phyloP scores from a whole-genome alignment of 2,797 vertebrate species.

The Streptopelia turtur region DNA sequence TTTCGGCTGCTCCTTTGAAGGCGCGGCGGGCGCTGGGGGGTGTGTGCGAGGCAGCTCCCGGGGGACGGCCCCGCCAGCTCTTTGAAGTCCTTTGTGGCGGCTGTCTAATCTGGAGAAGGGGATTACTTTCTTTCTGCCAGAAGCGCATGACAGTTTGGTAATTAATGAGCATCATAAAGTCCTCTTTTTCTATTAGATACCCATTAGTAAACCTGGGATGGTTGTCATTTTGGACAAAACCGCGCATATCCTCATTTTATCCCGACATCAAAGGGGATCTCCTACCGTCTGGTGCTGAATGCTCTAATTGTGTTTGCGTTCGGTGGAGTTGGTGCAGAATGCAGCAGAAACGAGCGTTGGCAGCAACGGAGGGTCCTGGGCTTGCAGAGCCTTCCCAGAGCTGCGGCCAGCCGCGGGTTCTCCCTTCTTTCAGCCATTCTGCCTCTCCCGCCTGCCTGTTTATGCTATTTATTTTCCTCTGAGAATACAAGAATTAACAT shows the following conservation, averaged over 20 bases:
- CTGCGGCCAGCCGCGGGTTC: constrained; percentile 52
- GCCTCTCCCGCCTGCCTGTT: constrained; percentile 40
- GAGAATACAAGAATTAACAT: constrained; percentile 65
- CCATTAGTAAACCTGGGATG: constrained; percentile 96
- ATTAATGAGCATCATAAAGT: constrained; percentile 98
- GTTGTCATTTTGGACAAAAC: constrained; percentile 98
- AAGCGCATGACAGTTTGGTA: constrained; percentile 92
- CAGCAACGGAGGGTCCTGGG: constrained; percentile 52
- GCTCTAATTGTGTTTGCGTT: constrained; percentile 95
- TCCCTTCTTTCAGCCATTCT: constrained; percentile 49
- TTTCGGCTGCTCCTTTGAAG: constrained; percentile 72
- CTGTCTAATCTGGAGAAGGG: constrained; percentile 91
- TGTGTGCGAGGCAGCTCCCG: constrained; percentile 85
- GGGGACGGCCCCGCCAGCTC: constrained; percentile 80
- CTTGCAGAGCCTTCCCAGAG: constrained; percentile 66
- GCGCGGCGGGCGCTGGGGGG: constrained; percentile 86
- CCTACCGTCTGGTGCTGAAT: constrained; percentile 94
- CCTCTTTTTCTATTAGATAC: constrained; percentile 95
- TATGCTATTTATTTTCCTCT: constrained; percentile 58
- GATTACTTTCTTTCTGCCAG: constrained; percentile 90
- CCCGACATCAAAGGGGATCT: constrained; percentile 95
- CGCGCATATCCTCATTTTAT: constrained; percentile 95
- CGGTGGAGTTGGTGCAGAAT: constrained; percentile 84
- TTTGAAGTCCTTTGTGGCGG: constrained; percentile 95
- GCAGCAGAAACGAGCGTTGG: constrained; percentile 81